Evolutionary conservation across 1,140 invertebrate species (phyloP).

Genomic region (Cyrtorhinus lividipennis): DNA sequence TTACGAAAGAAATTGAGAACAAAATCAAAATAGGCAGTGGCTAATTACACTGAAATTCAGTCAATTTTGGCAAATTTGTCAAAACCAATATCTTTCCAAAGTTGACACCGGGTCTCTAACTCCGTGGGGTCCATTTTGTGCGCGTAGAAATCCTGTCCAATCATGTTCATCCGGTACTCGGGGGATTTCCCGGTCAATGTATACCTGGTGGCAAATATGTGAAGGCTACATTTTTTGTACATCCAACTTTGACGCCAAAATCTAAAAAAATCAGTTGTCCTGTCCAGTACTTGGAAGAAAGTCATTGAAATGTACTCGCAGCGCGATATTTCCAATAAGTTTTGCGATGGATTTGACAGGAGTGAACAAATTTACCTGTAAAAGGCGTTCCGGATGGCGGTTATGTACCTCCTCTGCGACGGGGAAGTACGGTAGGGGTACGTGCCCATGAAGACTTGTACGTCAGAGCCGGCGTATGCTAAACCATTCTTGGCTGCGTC

Average conservation of each 20-base stretch:
- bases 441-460: constrained; percentile 61
- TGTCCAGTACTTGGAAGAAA: no score
- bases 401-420: constrained; percentile 53
- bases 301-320: no score
- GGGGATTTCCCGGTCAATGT: neutral
- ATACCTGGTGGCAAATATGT: no score
- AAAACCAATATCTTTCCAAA: constrained; percentile 10
- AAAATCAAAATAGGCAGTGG: no score
- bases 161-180: neutral
- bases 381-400: constrained; percentile 65
- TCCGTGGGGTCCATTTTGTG: neutral
- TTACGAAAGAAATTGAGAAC: no score
- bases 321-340: no score
- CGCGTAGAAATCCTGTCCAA: neutral
- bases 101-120: neutral
- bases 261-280: no score
- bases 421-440: constrained; percentile 48
- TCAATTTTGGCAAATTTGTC: constrained; percentile 13
- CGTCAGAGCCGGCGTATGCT: constrained; percentile 43
- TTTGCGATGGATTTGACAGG: no score
- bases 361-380: no score
- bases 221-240: no score
- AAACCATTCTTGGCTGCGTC: constrained; percentile 33
- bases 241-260: no score
- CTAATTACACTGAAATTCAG: no score